Base-by-base conservation (phyloP, 2,113 vertebrate species). In the Cyprinodon variegatus region DNA sequence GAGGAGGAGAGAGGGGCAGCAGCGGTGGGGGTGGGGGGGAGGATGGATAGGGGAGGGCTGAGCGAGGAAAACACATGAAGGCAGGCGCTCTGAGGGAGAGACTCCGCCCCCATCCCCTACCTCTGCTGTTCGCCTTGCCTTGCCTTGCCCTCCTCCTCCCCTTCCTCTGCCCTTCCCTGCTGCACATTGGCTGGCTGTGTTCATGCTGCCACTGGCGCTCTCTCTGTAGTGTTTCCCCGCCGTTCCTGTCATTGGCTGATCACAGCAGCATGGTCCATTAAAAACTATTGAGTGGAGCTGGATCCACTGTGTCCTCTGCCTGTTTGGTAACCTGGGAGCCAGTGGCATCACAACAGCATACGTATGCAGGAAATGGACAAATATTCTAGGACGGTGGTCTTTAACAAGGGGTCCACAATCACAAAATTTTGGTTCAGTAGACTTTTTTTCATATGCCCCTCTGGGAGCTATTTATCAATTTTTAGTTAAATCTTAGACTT, bases 151-250 rank as follows among this genome's bases (percentile, higher is more conserved):
- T 61, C 41, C n/a, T 61, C 68, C 13, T 36, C 45, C 61, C 22
- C 63, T 17, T 38, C 53, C 66, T 65, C 38, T 36, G 79, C 80
- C 37, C 46, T 36, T 66, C 61, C 70, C 72, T 50, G 38, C 68
- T 79, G 74, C 82, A 76, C 86, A 78, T 82, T 88, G 88, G 78
- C 82, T 88, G 86, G 78, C 77, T 86, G 73, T 87, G 83, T 90
- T 83, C 85, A 80, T 59, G 79, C 79, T 61, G 83, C 83, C 84
- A 77, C 29, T 89, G 83, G 78, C 83, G 48, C 81, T 82, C 77
- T 75, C 77, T 72, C 63, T 78, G 69, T 86, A 72, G 89, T 86
- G 86, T 89, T 90, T 89, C 86, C 87, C 88, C 81, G 78, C 85
- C 83, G 83, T 50, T 66, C 76, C 53, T 46, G 81, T 85, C 87